A percentile compares a stretch with the other conserved stretches of the same genome.
Conservation (phyloP, 2,113 vertebrate genomes). For the Eolophus roseicapilla region DNA sequence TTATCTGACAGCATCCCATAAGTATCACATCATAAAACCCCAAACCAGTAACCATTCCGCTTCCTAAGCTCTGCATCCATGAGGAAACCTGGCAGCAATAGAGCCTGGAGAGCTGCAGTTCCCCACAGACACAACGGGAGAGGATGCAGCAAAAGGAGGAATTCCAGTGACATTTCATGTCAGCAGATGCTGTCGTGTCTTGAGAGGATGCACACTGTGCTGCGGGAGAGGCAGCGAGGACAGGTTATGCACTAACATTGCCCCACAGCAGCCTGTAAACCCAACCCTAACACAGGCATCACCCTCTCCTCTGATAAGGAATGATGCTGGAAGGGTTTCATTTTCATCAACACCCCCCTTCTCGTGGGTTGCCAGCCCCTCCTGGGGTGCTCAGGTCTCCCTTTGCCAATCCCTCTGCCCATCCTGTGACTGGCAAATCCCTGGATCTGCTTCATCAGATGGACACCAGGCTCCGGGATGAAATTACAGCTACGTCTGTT, state of each 20-base stretch:
- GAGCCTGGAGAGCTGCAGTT: neutral
- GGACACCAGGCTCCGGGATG: accelerated
- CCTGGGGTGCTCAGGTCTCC: neutral
- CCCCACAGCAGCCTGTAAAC: neutral
- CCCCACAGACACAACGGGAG: neutral
- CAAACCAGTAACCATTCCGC: neutral
- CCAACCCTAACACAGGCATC: neutral
- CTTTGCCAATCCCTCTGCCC: neutral
- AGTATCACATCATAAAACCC: neutral
- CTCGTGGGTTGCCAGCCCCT: neutral
- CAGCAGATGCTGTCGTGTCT: neutral
- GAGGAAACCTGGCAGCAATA: neutral
- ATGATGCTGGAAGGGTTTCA: accelerated
- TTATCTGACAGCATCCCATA: neutral
- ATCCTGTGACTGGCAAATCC: neutral
- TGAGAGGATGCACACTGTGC: neutral
- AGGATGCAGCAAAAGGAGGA: neutral
- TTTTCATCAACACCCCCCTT: neutral
- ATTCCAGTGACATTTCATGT: neutral
- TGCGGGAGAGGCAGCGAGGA: neutral
- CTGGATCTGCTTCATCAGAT: neutral
- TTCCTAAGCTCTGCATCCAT: neutral
- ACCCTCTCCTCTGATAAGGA: accelerated
- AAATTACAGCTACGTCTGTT: neutral
- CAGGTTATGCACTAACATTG: neutral